These are phyloP conservation scores for Nebria ingens DNA, from an alignment of 1,140 invertebrate species.

Conservation along the genomic window DNA sequence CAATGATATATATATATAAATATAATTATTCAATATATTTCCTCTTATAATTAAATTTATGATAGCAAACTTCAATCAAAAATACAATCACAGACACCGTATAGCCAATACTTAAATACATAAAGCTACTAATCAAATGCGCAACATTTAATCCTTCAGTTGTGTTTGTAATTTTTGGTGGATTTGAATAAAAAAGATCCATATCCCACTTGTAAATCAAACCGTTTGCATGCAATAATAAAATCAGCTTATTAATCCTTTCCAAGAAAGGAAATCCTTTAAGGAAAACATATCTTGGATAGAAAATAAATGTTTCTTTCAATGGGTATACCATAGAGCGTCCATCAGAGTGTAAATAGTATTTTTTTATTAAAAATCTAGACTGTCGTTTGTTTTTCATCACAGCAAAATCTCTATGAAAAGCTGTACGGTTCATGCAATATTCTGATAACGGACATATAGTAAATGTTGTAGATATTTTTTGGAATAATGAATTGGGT, in stretches of 20 bases:
- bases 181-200: too few species aligned
- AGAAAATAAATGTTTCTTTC: not conserved
- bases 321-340: slow-evolving; percentile 1
- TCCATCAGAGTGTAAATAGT: not conserved
- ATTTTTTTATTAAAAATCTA: slow-evolving; percentile 3
- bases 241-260: slow-evolving; percentile 9
- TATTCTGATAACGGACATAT: not conserved
- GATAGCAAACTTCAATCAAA: not conserved
- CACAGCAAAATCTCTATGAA: slow-evolving; percentile 9
- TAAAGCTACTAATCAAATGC: not conserved
- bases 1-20: too few species aligned
- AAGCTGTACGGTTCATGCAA: not conserved
- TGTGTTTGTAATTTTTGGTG: too few species aligned
- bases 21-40: too few species aligned
- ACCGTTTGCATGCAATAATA: not conserved
- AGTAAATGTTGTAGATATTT: not conserved
- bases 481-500: not conserved
- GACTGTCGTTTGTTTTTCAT: slow-evolving; percentile 12
- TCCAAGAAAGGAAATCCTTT: slow-evolving; percentile 6
- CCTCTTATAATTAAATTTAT: not conserved
- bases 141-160: not conserved
- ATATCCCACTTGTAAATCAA: slow-evolving; percentile 14
- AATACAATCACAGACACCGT: not conserved
- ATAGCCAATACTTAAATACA: not conserved
- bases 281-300: not conserved